These are phyloP conservation scores for Volucella zonaria DNA, from an alignment of 2,888 invertebrate species.

Conservation along the genomic window DNA sequence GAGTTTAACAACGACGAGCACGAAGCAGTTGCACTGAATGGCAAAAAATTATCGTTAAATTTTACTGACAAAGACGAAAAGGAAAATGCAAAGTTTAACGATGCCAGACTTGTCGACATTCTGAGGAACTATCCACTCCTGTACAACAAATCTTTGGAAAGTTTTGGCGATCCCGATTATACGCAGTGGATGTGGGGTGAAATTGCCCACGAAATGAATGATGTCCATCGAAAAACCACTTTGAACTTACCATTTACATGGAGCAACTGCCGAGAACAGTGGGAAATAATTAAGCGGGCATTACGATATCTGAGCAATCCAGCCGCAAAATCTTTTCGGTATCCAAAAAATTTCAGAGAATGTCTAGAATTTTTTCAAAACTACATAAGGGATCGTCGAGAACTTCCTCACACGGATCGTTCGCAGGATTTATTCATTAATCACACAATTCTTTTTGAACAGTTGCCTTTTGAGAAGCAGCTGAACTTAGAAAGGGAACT, in stretches of 20 bases:
- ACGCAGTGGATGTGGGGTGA: constrained; percentile 70
- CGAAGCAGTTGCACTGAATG: not conserved
- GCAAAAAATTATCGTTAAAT: constrained; percentile 42
- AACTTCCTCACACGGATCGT: constrained; percentile 36
- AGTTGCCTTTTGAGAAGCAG: constrained; percentile 60
- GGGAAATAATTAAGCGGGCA: constrained; percentile 53
- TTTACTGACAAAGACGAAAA: constrained; percentile 64
- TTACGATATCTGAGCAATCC: constrained; percentile 60
- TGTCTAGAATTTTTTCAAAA: constrained; percentile 65
- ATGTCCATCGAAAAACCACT: constrained; percentile 55
- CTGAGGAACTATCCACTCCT: constrained; percentile 60
- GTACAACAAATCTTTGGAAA: constrained; percentile 64
- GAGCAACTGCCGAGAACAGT: constrained; percentile 52
- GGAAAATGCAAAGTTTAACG: constrained; percentile 65
- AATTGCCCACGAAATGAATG: constrained; percentile 66
- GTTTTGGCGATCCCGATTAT: constrained; percentile 64
- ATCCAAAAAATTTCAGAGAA: constrained; percentile 58
- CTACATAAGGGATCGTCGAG: constrained; percentile 51
- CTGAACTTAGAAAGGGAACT: constrained; percentile 53
- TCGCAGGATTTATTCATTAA: constrained; percentile 49
- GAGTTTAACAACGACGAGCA: not conserved
- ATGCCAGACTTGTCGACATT: constrained; percentile 58
- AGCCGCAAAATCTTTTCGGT: constrained; percentile 60
- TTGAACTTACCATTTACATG: constrained; percentile 59
- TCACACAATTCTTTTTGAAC: constrained; percentile 29